Percentiles rank a stretch among this genome's conserved stretches.
Conservation (phyloP, 1,140 invertebrate genomes). For the Leptopilina boulardi region DNA sequence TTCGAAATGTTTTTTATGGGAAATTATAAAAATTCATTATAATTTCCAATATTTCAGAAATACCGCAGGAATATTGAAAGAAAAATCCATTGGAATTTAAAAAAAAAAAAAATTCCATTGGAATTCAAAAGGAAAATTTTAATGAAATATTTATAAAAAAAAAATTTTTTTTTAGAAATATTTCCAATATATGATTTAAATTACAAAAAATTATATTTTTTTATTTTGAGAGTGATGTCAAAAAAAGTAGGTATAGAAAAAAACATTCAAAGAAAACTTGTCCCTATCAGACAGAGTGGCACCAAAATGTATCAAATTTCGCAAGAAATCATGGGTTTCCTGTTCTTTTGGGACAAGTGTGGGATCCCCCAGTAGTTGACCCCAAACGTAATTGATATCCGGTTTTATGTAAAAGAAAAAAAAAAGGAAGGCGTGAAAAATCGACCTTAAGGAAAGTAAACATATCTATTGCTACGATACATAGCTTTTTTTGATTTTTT, state of each 20-base stretch:
- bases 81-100: no score
- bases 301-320: constrained; percentile 21
- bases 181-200: neutral
- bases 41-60: no score
- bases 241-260: no score
- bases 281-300: neutral
- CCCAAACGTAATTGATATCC: neutral
- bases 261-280: neutral
- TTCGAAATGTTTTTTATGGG: no score
- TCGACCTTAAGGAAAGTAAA: constrained; percentile 51
- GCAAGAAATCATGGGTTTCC: constrained; percentile 5
- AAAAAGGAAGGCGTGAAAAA: neutral
- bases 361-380: neutral
- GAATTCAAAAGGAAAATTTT: no score
- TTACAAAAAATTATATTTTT: no score
- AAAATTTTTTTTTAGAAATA: neutral
- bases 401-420: neutral
- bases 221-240: no score
- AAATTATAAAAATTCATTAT: no score
- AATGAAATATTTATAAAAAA: no score
- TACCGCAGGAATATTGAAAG: no score
- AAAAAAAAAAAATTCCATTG: no score
- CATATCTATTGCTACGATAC: constrained; percentile 55
- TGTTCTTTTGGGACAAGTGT: neutral
- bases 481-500: constrained; percentile 43